These are phyloP conservation scores for Eunapius fragilis DNA, from an alignment of 37 sponge, comb jelly and placozoan species.

Conservation along the genomic window DNA sequence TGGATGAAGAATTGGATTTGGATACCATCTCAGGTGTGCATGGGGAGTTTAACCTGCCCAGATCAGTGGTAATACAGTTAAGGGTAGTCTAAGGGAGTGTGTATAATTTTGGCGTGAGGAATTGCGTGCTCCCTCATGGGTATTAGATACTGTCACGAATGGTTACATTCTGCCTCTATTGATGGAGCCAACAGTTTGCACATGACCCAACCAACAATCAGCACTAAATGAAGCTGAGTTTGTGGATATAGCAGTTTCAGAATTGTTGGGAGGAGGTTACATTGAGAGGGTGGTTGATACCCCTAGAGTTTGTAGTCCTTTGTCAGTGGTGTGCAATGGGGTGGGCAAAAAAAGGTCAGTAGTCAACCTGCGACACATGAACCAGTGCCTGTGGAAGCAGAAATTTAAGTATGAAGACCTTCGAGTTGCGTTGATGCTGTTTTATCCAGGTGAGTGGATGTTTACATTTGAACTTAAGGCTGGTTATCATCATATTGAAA, in stretches of 20 bases:
- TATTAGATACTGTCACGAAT: not conserved
- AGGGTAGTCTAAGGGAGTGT: too few species aligned
- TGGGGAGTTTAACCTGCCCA: not conserved
- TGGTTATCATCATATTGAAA: slow-evolving; percentile 37
- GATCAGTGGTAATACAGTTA: not conserved
- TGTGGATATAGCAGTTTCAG: not conserved
- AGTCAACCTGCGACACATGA: slow-evolving; percentile 20
- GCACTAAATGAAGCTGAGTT: not conserved
- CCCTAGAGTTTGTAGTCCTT: slow-evolving; percentile 39
- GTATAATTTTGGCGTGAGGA: not conserved
- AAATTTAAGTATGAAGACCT: slow-evolving; percentile 49
- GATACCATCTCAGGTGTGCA: not conserved
- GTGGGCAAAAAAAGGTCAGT: slow-evolving; percentile 16
- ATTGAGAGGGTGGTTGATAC: not conserved
- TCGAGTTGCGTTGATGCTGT: slow-evolving; percentile 10
- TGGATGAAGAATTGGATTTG: not conserved
- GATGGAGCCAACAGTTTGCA: not conserved
- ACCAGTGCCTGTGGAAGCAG: slow-evolving; percentile 16
- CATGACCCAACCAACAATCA: not conserved
- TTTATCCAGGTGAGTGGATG: slow-evolving; percentile 17
- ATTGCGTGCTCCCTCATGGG: not conserved
- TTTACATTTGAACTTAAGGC: slow-evolving; percentile 30
- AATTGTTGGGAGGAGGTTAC: not conserved
- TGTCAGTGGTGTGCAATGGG: too few species aligned
- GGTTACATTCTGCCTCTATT: slow-evolving; percentile 18